Percentiles rank a stretch among this genome's conserved stretches.
Conservation (phyloP, 1,140 invertebrate species). For the Drosophila tropicalis region DNA sequence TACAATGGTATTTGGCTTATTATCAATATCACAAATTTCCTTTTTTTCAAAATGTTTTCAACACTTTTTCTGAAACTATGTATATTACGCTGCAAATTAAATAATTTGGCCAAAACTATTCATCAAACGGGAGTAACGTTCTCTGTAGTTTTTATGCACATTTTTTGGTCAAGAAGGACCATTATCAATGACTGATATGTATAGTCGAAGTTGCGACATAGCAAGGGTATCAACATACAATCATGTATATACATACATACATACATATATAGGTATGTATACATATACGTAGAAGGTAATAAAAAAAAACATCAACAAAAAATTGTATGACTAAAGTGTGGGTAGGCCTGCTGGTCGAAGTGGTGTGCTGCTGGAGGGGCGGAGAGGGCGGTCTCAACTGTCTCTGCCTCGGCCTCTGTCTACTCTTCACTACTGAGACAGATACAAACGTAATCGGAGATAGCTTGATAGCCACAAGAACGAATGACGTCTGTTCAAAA, state of each 20-base stretch:
- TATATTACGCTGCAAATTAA: too few relatives aligned
- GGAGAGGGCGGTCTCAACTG: constrained; percentile 15
- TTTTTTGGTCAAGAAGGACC: too few relatives aligned
- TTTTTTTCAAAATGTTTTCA: too few relatives aligned
- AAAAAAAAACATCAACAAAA: constrained; percentile 50
- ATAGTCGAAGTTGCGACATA: background rate
- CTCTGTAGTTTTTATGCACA: too few relatives aligned
- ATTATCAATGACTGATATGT: too few relatives aligned
- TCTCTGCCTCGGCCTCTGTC: background rate
- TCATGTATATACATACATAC: too few relatives aligned
- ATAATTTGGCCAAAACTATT: too few relatives aligned
- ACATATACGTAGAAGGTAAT: constrained; percentile 18
- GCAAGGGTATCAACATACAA: background rate
- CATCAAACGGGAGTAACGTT: too few relatives aligned
- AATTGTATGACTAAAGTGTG: constrained; percentile 8
- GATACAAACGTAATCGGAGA: constrained; percentile 37
- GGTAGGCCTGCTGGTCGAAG: background rate
- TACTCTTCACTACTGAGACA: constrained; percentile 4
- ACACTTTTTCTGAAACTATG: too few relatives aligned
- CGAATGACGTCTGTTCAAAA: constrained; percentile 14
- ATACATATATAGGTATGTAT: background rate
- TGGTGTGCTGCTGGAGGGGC: background rate
- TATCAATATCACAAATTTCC: too few relatives aligned
- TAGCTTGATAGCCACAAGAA: constrained; percentile 22
- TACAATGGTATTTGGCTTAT: too few relatives aligned